Evolutionary conservation across 2,797 vertebrate species (phyloP), one percentile per base, ranked within the genome.

Genomic region (Myripristis murdjan): DNA sequence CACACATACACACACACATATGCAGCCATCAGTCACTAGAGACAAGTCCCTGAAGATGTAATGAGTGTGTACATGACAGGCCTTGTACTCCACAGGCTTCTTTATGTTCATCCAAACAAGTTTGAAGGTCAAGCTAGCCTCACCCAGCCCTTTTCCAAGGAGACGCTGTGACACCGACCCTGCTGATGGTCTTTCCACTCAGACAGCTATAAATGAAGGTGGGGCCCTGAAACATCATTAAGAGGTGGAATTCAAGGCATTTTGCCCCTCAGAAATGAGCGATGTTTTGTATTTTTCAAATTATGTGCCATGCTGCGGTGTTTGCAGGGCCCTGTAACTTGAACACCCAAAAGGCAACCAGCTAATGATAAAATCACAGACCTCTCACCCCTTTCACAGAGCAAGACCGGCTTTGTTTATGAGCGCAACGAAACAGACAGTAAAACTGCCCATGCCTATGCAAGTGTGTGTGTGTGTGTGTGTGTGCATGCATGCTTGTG

Each of bases 131-230:
- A 64, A 64, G 8, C 14, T 22, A 23, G 46, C 63, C 37, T 10
- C 20, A 16, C 24, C 39, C 18, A 16, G 23, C 39, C 7, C 15
- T 48, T 44, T 77, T 79, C 62, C 62, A 41, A 70, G 46, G 57
- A 84, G 33, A 60, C 68, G 33, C 56, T 15, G n/a, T 46, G 57
- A 64, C 54, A 67, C 56, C 22, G 39, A 67, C 58, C 18, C 28
- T 37, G 35, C 33, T 6, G 53, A 70, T 33, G 59, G 20, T 54
- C 46, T 86, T 85, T 66, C 48, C 63, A 55, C 20, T 23, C 15
- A 22, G 44, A 44, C 24, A 5, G 48, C 57, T 1, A 52, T 49
- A 59, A 58, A 75, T 39, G 1, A 59, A 51, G 73, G 54, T 41
- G 54, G 12, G 28, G 61, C 65, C 64, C 33, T 2, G 1, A 73